Evolutionary conservation across 1,140 invertebrate genomes (phyloP), one percentile per base, ranked within the genome.

Genomic region (Ceratoteleas bidentatus): DNA sequence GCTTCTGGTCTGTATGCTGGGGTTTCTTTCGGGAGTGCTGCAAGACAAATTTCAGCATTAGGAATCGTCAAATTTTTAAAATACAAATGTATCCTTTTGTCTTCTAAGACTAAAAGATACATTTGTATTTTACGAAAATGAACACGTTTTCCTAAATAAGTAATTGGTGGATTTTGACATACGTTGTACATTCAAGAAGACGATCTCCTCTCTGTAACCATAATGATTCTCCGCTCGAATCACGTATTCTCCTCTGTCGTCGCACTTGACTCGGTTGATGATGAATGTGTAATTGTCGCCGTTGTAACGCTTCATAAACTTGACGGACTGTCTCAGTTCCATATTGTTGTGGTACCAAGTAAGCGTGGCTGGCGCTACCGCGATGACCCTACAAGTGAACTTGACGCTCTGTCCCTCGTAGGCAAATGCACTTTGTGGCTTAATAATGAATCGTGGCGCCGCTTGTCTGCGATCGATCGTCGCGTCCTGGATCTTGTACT

Each of bases 201-300:
- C 98, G 54, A 97, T 95, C 92, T 99, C 98, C 92, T 99, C 98
- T 83, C 96, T 94, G 86, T 96, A 97, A 53, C 99, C 99, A 91
- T 99, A 99, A 88, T 97, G 97, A 93, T 99, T 99, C 90, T 99
- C 98, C 3, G 99, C 99, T 47, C 97, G 93, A 83, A 99, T 99
- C 62, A 98, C 96, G 88, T 99, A 99, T 89, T 99, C 98, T 85
- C 99, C 99, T 87, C 98, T 94, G 89, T 99, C 98, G 80, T 97
- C 96, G 65, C 98, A 90, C 90, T 98, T 99, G 7, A 96, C 96
- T 84, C 99, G 94, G 90, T 99, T 99, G 75, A 99, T 99, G 50
- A 99, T 96, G 88, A 99, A 98, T 85, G 98, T 98, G 88, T 98
- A 99, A 88, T 99, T 98, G 81, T 99, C 97, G 40, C 97, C 97